Percentiles rank a stretch among this genome's conserved stretches.
These are phyloP conservation scores for Sesia bembeciformis DNA, from an alignment of 2,888 invertebrate species.

Conservation along the genomic window DNA sequence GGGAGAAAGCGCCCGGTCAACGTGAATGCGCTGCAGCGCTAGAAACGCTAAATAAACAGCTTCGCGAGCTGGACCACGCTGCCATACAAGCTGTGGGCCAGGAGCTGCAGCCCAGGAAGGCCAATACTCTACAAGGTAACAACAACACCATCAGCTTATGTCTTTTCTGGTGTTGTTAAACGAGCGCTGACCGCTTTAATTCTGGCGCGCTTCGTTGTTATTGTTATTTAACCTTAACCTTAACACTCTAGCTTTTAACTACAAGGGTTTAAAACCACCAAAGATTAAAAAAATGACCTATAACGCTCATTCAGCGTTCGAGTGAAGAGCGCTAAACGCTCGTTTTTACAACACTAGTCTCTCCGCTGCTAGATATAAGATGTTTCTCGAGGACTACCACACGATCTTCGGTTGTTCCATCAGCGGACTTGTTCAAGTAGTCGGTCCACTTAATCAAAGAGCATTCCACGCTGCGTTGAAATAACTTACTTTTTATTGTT, in stretches of 20 bases:
- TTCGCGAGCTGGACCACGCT: slow-evolving; percentile 89
- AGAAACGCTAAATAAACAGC: slow-evolving; percentile 82
- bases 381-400: neutral
- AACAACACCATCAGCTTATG: no score
- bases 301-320: neutral
- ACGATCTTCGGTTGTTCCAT: neutral
- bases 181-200: no score
- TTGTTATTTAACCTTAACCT: no score
- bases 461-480: no score
- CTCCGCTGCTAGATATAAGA: neutral
- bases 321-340: no score
- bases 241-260: no score
- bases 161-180: no score
- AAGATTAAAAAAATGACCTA: neutral
- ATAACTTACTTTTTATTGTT: no score
- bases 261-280: no score
- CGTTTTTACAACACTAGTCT: neutral
- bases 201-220: no score
- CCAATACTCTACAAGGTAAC: slow-evolving; percentile 79
- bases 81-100: slow-evolving; percentile 92
- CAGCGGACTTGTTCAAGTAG: no score
- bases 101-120: slow-evolving; percentile 79
- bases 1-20: slow-evolving; percentile 97
- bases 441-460: no score
- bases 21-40: slow-evolving; percentile 92